Percentiles rank a stretch among this genome's conserved stretches.
phyloP scores from a whole-genome alignment of 2,113 vertebrate genomes.

The Cettia cetti region DNA sequence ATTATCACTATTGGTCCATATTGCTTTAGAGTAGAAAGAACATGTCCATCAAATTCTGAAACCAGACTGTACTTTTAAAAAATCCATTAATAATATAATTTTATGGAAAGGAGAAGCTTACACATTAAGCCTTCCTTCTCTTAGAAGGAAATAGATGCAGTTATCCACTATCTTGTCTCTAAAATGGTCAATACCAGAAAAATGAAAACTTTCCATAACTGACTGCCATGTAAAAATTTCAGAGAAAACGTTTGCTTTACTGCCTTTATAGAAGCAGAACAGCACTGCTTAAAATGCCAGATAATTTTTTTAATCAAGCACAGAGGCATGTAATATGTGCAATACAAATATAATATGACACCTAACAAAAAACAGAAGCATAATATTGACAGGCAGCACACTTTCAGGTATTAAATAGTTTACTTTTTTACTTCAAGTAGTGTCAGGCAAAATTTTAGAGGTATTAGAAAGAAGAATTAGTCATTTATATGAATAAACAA shows the following conservation, averaged over 20 bases:
- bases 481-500: not conserved
- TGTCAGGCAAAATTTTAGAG: not conserved
- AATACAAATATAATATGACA: not conserved
- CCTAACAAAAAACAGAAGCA: not conserved
- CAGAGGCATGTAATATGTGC: not conserved
- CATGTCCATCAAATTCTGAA: not conserved
- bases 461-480: not conserved
- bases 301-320: not conserved
- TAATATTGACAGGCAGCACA: not conserved
- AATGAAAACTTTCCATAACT: not conserved
- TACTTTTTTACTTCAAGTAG: not conserved
- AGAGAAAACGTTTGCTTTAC: not conserved
- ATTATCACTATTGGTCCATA: not conserved
- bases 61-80: not conserved
- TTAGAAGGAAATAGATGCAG: not conserved
- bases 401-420: not conserved
- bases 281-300: not conserved
- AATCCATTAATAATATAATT: not conserved
- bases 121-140: not conserved
- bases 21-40: not conserved
- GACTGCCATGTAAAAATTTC: not conserved
- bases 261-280: not conserved
- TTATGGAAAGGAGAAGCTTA: not conserved
- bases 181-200: not conserved
- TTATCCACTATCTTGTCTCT: not conserved